phyloP scores from a whole-genome alignment of 2,113 vertebrate species.

The Pluvianellus socialis region DNA sequence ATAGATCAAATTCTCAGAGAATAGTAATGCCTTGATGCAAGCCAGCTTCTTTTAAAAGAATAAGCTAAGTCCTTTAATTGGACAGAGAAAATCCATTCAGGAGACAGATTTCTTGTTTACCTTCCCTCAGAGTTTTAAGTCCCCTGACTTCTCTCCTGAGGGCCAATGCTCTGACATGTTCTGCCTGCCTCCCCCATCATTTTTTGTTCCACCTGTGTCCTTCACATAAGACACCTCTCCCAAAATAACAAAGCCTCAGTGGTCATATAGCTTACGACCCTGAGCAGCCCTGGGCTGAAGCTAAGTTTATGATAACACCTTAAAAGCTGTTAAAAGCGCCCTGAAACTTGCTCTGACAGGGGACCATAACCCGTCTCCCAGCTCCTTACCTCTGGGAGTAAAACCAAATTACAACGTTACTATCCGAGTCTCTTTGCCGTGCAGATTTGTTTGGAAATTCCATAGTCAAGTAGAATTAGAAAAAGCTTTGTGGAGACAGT shows the following conservation, averaged over 20 bases:
- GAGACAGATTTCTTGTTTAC: background rate
- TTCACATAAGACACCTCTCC: background rate
- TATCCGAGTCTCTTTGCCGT: background rate
- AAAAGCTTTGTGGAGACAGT: background rate
- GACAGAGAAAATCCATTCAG: background rate
- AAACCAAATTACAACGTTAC: background rate
- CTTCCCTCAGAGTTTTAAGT: background rate
- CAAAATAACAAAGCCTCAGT: background rate
- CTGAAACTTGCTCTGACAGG: background rate
- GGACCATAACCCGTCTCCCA: background rate
- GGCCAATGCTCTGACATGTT: rapidly evolving
- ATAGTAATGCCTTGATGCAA: background rate
- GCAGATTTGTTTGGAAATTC: background rate
- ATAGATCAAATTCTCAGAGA: background rate
- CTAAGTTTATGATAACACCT: background rate
- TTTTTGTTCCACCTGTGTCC: background rate
- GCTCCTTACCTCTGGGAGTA: background rate
- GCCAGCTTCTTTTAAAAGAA: background rate
- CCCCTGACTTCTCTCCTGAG: background rate
- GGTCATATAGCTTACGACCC: background rate
- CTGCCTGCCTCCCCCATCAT: background rate
- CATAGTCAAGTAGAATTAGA: background rate
- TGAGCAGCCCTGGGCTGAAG: background rate
- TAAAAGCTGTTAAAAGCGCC: background rate
- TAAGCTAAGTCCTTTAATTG: background rate